Percentiles rank a stretch among this genome's conserved stretches.
phyloP scores from a whole-genome alignment of 2,113 vertebrate genomes.

The Piaya cayana region DNA sequence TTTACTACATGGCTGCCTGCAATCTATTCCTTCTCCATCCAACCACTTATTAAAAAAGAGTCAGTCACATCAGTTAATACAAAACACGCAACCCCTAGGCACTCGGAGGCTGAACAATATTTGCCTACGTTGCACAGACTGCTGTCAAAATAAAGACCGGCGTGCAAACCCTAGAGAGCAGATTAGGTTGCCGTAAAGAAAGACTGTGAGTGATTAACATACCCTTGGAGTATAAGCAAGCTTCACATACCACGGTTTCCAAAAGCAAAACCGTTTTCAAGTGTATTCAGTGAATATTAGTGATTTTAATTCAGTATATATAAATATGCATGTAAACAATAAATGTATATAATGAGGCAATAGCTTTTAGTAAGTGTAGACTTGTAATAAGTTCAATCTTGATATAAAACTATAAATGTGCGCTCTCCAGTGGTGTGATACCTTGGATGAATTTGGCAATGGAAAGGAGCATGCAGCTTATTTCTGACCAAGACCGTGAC shows the following conservation, averaged over 20 bases:
- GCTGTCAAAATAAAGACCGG: not conserved
- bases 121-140: not conserved
- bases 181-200: not conserved
- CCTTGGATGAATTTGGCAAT: not conserved
- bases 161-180: not conserved
- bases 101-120: not conserved
- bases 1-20: not conserved
- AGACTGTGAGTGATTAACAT: not conserved
- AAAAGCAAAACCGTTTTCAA: conserved; percentile 46
- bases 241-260: not conserved
- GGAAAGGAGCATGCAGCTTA: not conserved
- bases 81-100: not conserved
- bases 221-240: not conserved
- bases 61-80: not conserved
- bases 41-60: not conserved
- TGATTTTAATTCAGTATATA: conserved; percentile 37
- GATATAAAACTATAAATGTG: not conserved
- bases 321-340: conserved; percentile 37
- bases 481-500: not conserved
- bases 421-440: not conserved
- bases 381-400: conserved; percentile 1
- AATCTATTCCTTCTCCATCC: not conserved
- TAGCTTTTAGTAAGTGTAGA: not conserved
- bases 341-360: not conserved
- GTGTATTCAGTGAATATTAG: conserved; percentile 44